Conservation (phyloP, 2,888 invertebrate species). For the Hirtodrosophila cameraria region DNA sequence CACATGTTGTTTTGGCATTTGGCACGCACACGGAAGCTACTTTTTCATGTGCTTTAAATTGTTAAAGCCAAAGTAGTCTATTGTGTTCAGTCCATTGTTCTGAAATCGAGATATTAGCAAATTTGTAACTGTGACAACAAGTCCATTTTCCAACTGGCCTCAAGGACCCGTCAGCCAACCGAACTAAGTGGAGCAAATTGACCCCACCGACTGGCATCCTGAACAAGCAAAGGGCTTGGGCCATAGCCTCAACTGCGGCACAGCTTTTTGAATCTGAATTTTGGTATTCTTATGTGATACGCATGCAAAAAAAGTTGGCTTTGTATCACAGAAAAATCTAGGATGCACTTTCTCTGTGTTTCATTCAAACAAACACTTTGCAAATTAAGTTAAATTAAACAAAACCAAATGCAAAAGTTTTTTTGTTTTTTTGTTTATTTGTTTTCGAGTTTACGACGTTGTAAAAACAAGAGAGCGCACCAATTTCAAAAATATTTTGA, state of each 20-base stretch:
- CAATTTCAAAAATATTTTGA: too few species aligned
- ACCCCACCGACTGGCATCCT: constrained; percentile 14
- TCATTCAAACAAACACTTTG: background rate
- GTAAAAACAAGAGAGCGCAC: too few species aligned
- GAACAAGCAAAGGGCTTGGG: background rate
- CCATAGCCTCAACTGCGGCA: background rate
- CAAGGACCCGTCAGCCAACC: constrained; percentile 19
- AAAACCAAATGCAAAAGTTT: too few species aligned
- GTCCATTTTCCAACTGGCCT: constrained; percentile 14
- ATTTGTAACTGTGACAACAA: constrained; percentile 12
- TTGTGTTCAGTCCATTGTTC: too few species aligned
- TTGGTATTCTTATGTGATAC: constrained; percentile 10
- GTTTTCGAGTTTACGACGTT: too few species aligned
- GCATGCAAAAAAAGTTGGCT: constrained; percentile 21
- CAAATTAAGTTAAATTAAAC: background rate
- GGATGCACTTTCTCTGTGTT: background rate
- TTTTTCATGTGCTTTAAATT: constrained; percentile 1
- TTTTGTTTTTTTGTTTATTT: background rate
- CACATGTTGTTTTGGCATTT: too few species aligned
- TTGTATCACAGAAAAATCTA: constrained; percentile 3
- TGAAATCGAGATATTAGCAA: background rate
- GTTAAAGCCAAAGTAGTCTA: constrained; percentile 7
- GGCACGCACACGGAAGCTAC: too few species aligned
- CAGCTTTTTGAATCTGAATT: constrained; percentile 23
- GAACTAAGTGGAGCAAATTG: constrained; percentile 36